Evolutionary conservation across 1,140 invertebrate genomes (phyloP).

Genomic region (Pectinophora gossypiella): DNA sequence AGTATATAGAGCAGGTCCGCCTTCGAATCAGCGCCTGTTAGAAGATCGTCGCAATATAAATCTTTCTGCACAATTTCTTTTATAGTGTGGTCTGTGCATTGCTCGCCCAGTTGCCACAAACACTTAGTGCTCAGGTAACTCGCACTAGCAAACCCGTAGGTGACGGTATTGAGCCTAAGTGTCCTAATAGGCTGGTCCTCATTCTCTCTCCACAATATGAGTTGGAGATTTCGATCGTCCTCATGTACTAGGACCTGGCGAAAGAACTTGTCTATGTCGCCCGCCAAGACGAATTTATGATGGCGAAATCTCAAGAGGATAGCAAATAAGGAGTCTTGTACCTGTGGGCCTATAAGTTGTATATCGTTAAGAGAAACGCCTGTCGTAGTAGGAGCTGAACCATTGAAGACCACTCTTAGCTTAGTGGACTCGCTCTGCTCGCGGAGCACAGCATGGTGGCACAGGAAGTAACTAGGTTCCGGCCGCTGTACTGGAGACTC

Average conservation of each 20-base stretch:
- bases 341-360: constrained; percentile 17
- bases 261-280: constrained; percentile 33
- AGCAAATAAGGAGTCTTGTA: constrained; percentile 28
- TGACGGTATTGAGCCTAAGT: constrained; percentile 18
- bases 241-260: neutral
- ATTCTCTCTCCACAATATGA: constrained; percentile 30
- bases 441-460: constrained; percentile 10
- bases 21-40: constrained; percentile 29
- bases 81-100: constrained; percentile 18
- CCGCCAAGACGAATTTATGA: constrained; percentile 27
- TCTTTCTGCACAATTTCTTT: constrained; percentile 28
- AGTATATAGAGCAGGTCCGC: neutral
- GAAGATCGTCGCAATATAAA: constrained; percentile 63
- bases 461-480: constrained; percentile 12
- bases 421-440: constrained; percentile 8
- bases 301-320: constrained; percentile 39
- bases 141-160: constrained; percentile 19
- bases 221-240: constrained; percentile 22
- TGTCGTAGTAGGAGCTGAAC: constrained; percentile 18
- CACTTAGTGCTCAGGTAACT: constrained; percentile 27
- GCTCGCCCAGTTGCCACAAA: constrained; percentile 11
- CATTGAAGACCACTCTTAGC: constrained; percentile 19
- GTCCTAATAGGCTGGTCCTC: constrained; percentile 11
- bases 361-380: constrained; percentile 25
- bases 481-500: constrained; percentile 5